phyloP scores from a whole-genome alignment of 2,113 vertebrate species.

The Callithrix jacchus region DNA sequence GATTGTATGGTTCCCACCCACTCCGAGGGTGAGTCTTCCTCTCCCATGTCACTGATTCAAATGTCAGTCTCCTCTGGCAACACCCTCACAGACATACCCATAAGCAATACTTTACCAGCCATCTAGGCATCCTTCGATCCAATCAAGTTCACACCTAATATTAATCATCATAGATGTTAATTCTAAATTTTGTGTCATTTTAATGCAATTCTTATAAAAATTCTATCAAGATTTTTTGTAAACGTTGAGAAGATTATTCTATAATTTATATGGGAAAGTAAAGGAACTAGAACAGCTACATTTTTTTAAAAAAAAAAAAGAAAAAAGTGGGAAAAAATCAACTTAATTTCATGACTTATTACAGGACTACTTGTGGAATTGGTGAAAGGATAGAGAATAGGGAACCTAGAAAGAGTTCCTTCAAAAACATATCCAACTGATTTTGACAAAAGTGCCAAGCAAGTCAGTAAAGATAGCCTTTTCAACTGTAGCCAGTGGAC shows the following conservation, averaged over 20 bases:
- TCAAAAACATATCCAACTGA: background rate
- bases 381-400: background rate
- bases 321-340: background rate
- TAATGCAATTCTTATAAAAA: background rate
- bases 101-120: no score
- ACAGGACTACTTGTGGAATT: background rate
- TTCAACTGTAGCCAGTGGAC: background rate
- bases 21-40: no score
- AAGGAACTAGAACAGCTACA: background rate
- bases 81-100: no score
- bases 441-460: background rate
- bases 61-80: no score
- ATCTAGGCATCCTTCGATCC: no score
- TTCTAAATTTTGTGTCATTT: background rate
- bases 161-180: background rate
- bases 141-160: no score
- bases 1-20: no score
- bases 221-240: background rate
- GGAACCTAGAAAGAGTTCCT: background rate
- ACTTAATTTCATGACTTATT: background rate
- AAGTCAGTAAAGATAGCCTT: background rate
- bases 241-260: background rate
- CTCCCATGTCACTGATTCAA: no score
- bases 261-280: background rate
- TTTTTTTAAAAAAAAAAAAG: background rate